Evolutionary conservation across 2,797 vertebrate species (phyloP), one percentile per base, ranked within the genome.

Genomic region (Acipenser oxyrinchus): DNA sequence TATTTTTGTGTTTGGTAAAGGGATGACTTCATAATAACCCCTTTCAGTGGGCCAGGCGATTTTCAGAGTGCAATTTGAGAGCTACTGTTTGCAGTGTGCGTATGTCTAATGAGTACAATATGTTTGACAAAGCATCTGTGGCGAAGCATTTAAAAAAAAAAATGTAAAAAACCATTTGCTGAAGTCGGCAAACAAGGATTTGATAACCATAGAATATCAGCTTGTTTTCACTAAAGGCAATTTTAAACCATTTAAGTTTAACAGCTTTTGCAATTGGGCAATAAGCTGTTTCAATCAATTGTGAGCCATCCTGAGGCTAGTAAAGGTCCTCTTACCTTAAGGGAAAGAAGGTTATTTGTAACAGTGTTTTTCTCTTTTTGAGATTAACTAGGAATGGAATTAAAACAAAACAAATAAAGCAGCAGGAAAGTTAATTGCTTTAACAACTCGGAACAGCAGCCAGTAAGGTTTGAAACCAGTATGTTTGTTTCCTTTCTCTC

Each of bases 71-170:
- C 84, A 81, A 83, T 84, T 81, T 81, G 82, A 88, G 83, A 74
- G 79, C 87, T 84, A 85, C 82, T 84, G 87, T 88, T 88, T 77
- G 7, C 12, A 58, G 12, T n/a, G 77, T 81, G 77, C 75, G 74
- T 75, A 67, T 73, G 81, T 75, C 70, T 89, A 89, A 90, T 89
- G 84, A 87, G 83, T 86, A 87, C 85, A 90, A 88, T 85, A 89
- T 90, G 87, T 87, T 68, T 68, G 65, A 66, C 53, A 61, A 11
- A 52, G 18, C 55, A 58, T 58, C 55, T 58, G 55, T 15, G 55
- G 55, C 55, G 11, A 58, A 58, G 12, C 37, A 37, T 5, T 37
- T 37, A 37, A 37, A 37, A 37, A 37, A 4, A 37, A 4, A 37
- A 4, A 37, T 37, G 5, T 37, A 37, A 37, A 37, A 37, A 37